Percentiles rank a stretch among this genome's conserved stretches.
Conservation (phyloP, 2,113 vertebrate genomes). For the Dicaeum eximium region DNA sequence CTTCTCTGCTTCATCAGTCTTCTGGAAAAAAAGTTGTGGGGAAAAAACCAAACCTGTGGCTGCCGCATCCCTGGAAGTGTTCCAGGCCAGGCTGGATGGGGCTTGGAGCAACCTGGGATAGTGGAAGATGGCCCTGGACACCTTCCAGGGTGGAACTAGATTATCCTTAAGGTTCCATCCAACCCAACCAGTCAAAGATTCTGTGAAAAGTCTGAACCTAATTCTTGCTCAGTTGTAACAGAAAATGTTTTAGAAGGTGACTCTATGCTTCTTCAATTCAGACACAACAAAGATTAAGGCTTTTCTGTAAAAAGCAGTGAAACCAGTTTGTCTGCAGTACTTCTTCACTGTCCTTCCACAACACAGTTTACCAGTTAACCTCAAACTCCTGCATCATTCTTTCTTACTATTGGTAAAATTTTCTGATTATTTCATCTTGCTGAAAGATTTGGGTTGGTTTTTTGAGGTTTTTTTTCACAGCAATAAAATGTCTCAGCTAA, state of each 20-base stretch:
- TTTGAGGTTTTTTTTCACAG: background rate
- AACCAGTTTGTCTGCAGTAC: background rate
- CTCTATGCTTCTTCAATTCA: background rate
- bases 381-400: background rate
- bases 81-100: background rate
- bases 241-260: background rate
- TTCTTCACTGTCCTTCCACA: background rate
- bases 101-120: background rate
- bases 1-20: background rate
- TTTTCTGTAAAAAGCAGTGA: background rate
- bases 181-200: background rate
- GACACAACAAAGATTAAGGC: background rate
- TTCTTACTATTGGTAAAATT: background rate
- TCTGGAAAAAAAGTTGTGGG: background rate
- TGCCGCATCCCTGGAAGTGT: background rate
- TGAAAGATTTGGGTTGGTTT: background rate
- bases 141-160: background rate
- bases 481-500: background rate
- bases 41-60: background rate
- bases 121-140: background rate
- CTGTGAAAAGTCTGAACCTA: background rate
- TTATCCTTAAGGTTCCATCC: background rate
- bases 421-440: background rate
- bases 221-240: background rate
- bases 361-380: background rate